Evolutionary conservation across 1,140 invertebrate species (phyloP).

Genomic region (Homarus americanus): DNA sequence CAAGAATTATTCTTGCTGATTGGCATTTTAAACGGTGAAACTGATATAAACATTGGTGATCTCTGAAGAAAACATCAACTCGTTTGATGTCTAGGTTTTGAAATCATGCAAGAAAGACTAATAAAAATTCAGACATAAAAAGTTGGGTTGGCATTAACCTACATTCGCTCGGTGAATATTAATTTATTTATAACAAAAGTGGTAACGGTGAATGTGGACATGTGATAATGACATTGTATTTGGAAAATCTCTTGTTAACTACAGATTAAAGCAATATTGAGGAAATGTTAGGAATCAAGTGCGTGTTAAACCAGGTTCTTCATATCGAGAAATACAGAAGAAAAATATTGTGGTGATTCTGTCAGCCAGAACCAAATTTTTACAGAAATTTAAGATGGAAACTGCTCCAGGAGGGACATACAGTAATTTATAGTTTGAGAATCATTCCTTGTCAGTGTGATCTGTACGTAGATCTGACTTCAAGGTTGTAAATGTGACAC

Average conservation of each 20-base stretch:
- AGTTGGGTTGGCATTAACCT: not conserved
- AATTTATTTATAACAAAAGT: not conserved
- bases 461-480: conserved; percentile 56
- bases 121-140: not conserved
- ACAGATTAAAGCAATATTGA: not conserved
- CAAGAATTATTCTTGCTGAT: not conserved
- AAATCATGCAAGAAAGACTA: not conserved
- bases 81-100: not conserved
- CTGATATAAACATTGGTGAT: not conserved
- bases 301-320: not conserved
- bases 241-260: not conserved
- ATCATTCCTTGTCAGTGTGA: conserved; percentile 70
- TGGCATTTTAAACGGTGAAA: not conserved
- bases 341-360: not conserved
- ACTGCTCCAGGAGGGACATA: conserved; percentile 66
- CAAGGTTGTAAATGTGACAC: conserved; percentile 57
- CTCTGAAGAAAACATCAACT: not conserved
- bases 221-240: not conserved
- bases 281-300: not conserved
- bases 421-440: conserved; percentile 48
- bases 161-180: not conserved
- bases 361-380: not conserved
- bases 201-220: not conserved
- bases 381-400: conserved; percentile 19
- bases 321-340: not conserved